These are phyloP conservation scores for Xerus inauris DNA, from an alignment of 2,113 vertebrate species.

Conservation along the genomic window DNA sequence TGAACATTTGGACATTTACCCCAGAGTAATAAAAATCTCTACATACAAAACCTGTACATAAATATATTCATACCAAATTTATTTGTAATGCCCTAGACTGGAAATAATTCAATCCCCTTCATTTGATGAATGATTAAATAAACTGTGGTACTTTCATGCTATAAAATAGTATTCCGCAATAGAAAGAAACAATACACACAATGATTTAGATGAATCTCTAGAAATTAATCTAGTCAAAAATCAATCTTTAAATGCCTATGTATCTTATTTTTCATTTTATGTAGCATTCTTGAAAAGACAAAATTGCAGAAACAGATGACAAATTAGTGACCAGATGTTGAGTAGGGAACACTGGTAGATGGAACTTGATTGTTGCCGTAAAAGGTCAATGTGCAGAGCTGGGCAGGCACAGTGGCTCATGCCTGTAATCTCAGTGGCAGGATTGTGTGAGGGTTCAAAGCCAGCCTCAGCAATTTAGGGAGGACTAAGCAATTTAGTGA, in stretches of 20 bases:
- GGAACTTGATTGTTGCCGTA: background rate
- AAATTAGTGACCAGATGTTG: background rate
- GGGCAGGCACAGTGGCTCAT: too few species aligned
- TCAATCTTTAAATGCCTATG: background rate
- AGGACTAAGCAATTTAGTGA: too few species aligned
- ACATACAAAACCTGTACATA: background rate
- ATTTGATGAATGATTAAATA: background rate
- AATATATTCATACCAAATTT: background rate
- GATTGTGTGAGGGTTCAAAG: too few species aligned
- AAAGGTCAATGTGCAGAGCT: accelerated
- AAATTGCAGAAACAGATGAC: background rate
- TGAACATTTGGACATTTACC: background rate
- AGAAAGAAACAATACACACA: background rate
- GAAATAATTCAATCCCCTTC: background rate
- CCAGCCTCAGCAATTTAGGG: too few species aligned
- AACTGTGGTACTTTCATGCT: too few species aligned
- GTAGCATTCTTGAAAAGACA: background rate
- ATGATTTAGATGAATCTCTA: background rate
- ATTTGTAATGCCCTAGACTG: background rate
- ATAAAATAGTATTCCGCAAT: background rate
- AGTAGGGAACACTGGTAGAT: accelerated
- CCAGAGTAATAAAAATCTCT: background rate
- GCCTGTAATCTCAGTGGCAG: too few species aligned
- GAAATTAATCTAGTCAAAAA: background rate
- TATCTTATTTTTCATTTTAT: background rate